These are phyloP conservation scores for Poeciliopsis retropinna DNA, from an alignment of 2,113 vertebrate genomes.

Conservation along the genomic window DNA sequence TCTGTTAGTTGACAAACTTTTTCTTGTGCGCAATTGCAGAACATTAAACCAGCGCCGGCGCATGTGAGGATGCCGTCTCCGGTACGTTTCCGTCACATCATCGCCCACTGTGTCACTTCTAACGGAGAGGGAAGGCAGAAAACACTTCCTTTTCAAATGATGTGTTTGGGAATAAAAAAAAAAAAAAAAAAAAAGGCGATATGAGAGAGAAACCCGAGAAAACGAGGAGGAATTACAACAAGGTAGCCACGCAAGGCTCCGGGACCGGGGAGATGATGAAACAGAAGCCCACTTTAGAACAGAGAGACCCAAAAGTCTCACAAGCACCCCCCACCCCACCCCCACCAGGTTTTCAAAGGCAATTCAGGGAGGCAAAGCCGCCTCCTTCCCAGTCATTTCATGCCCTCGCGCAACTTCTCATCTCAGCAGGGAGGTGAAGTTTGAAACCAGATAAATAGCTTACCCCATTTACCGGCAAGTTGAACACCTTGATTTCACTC, in stretches of 20 bases:
- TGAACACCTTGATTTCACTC: slow-evolving; percentile 61
- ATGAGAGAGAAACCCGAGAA: slow-evolving; percentile 51
- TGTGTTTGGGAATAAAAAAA: slow-evolving; percentile 65
- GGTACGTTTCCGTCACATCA: slow-evolving; percentile 66
- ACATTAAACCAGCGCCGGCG: slow-evolving; percentile 56
- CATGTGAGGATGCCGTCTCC: slow-evolving; percentile 54
- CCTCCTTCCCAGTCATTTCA: slow-evolving; percentile 45
- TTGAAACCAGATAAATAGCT: slow-evolving; percentile 76
- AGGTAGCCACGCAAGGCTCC: slow-evolving; percentile 61
- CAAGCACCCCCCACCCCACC: slow-evolving; percentile 59
- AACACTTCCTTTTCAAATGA: slow-evolving; percentile 57
- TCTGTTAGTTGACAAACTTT: slow-evolving; percentile 64
- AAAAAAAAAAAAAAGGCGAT: slow-evolving; percentile 36
- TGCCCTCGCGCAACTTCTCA: slow-evolving; percentile 62
- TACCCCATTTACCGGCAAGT: slow-evolving; percentile 67
- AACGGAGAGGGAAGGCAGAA: slow-evolving; percentile 52
- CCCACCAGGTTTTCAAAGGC: slow-evolving; percentile 68
- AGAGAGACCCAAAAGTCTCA: slow-evolving; percentile 69
- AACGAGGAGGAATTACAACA: slow-evolving; percentile 71
- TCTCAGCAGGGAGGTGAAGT: slow-evolving; percentile 73
- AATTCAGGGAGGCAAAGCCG: slow-evolving; percentile 54
- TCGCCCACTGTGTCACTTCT: slow-evolving; percentile 72
- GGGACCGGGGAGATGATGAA: slow-evolving; percentile 70
- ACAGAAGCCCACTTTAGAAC: slow-evolving; percentile 77
- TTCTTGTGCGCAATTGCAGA: slow-evolving; percentile 39